A percentile compares a stretch with the other conserved stretches of the same genome.
These are phyloP conservation scores for Anarsia innoxiella DNA, from an alignment of 2,888 invertebrate species.

Conservation along the genomic window DNA sequence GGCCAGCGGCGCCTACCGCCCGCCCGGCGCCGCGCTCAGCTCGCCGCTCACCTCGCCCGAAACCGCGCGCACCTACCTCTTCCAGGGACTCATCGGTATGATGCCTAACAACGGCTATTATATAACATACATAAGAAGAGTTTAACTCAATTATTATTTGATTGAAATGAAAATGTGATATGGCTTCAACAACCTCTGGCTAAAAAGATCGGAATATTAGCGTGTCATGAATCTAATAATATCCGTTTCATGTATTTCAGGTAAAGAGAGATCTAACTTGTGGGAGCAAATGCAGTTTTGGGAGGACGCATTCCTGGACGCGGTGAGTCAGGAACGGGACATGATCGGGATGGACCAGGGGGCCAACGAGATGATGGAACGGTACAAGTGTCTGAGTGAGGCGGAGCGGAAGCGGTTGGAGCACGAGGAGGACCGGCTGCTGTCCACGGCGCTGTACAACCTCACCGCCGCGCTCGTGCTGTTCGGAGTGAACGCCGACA, in stretches of 20 bases:
- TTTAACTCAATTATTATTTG: no score
- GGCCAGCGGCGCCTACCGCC: slow-evolving; percentile 87
- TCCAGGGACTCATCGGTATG: slow-evolving; percentile 88
- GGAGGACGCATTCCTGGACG: slow-evolving; percentile 99
- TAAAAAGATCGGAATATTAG: no score
- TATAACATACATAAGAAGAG: no score
- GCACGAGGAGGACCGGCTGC: slow-evolving; percentile 96
- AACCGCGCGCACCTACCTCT: slow-evolving; percentile 90
- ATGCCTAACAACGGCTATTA: no score
- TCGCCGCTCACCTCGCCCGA: slow-evolving; percentile 94
- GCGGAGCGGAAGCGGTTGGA: slow-evolving; percentile 95
- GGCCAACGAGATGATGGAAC: slow-evolving; percentile 98
- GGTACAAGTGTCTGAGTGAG: slow-evolving; percentile 94
- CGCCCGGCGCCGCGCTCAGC: slow-evolving; percentile 86
- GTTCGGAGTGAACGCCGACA: slow-evolving; percentile 89
- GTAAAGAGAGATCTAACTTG: slow-evolving; percentile 88
- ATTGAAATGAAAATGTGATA: no score
- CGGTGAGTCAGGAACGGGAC: slow-evolving; percentile 97
- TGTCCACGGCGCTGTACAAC: slow-evolving; percentile 97
- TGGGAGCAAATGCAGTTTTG: slow-evolving; percentile 99
- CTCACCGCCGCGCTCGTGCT: slow-evolving; percentile 96
- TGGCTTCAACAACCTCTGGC: no score
- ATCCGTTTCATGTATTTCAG: no score
- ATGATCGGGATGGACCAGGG: slow-evolving; percentile 99
- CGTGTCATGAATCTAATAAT: no score